Conservation (phyloP, 2,888 invertebrate species). For the Koerneria pararmatus region DNA sequence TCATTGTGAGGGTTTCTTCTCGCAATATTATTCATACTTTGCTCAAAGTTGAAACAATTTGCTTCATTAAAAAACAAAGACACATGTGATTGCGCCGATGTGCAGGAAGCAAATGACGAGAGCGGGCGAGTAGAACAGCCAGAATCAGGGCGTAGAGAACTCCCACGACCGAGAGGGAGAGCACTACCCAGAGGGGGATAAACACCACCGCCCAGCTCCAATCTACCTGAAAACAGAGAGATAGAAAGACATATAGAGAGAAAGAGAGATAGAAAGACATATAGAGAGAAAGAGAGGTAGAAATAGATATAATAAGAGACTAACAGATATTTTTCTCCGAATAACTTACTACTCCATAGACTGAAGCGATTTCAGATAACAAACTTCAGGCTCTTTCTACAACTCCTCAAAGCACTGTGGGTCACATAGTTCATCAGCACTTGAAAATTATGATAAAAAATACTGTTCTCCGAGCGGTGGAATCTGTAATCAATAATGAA, state of each 20-base stretch:
- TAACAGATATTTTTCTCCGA: too few species aligned
- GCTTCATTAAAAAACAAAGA: background rate
- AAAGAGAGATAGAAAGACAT: background rate
- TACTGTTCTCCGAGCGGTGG: too few species aligned
- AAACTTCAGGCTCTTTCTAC: too few species aligned
- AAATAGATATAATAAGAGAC: background rate
- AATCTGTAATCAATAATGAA: too few species aligned
- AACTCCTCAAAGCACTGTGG: too few species aligned
- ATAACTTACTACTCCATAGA: too few species aligned
- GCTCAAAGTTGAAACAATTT: too few species aligned
- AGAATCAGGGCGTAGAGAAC: conserved; percentile 94
- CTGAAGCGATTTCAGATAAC: too few species aligned
- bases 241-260: too few species aligned
- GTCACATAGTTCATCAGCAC: too few species aligned
- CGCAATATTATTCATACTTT: background rate
- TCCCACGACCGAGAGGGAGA: conserved; percentile 89
- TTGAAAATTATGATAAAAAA: too few species aligned
- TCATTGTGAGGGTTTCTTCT: too few species aligned
- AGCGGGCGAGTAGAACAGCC: conserved; percentile 86
- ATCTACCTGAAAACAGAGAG: conserved; percentile 61
- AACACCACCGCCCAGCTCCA: conserved; percentile 70
- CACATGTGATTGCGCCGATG: conserved; percentile 83
- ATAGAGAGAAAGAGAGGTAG: background rate
- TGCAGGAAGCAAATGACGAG: conserved; percentile 86
- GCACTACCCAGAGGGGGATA: conserved; percentile 94